Conservation (phyloP, 2,888 invertebrate species). For the Psococerastis gibbosa region DNA sequence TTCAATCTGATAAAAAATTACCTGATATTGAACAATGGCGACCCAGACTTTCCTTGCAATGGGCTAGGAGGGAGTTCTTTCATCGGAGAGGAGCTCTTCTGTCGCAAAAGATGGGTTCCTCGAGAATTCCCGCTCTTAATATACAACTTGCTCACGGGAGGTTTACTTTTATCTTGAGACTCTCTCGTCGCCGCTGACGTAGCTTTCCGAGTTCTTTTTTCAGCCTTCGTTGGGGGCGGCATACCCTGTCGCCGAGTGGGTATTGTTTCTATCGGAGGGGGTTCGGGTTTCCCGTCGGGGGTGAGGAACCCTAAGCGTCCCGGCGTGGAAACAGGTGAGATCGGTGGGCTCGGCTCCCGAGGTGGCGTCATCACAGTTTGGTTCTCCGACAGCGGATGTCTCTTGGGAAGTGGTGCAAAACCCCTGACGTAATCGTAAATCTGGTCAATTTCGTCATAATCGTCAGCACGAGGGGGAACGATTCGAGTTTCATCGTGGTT, state of each 20-base stretch:
- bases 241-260: constrained; percentile 51
- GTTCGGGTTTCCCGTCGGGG: constrained; percentile 56
- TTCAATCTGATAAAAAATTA: too few relatives aligned
- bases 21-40: constrained; percentile 57
- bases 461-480: constrained; percentile 39
- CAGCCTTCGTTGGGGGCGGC: constrained; percentile 32
- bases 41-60: constrained; percentile 28
- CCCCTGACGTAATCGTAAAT: constrained; percentile 91
- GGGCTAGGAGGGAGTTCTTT: constrained; percentile 49
- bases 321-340: constrained; percentile 19
- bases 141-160: constrained; percentile 47
- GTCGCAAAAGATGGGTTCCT: constrained; percentile 44
- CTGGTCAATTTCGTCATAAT: constrained; percentile 91
- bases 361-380: constrained; percentile 19
- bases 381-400: constrained; percentile 38
- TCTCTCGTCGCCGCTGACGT: constrained; percentile 37
- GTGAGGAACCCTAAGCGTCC: constrained; percentile 29
- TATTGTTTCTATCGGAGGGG: constrained; percentile 81
- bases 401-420: constrained; percentile 73
- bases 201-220: constrained; percentile 48
- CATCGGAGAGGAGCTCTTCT: constrained; percentile 51
- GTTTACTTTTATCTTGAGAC: constrained; percentile 36
- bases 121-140: constrained; percentile 54
- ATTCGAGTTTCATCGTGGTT: constrained; percentile 38
- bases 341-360: constrained; percentile 19